phyloP scores from a whole-genome alignment of 2,797 vertebrate species.

The Coluber constrictor region DNA sequence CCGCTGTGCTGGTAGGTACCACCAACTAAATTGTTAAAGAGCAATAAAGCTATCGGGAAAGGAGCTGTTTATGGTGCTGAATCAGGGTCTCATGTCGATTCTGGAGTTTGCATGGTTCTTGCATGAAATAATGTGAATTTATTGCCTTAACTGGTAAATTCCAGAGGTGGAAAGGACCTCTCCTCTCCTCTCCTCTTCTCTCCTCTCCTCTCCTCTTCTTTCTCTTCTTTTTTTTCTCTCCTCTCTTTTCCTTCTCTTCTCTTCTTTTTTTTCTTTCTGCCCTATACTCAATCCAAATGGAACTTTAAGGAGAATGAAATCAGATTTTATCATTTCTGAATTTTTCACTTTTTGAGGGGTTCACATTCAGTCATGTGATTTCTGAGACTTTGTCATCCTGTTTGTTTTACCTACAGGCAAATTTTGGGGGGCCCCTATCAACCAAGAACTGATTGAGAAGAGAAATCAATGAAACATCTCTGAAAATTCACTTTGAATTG shows the following conservation, averaged over 20 bases:
- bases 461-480: not conserved
- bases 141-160: not conserved
- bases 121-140: not conserved
- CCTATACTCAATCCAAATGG: not conserved
- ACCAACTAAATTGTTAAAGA: not conserved
- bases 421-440: not conserved
- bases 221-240: not conserved
- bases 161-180: not conserved
- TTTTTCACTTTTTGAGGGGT: not conserved
- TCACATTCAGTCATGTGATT: too few species aligned
- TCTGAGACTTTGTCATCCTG: not conserved
- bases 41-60: not conserved
- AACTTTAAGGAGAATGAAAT: not conserved
- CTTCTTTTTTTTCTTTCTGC: not conserved
- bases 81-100: not conserved
- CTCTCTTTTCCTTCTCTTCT: too few species aligned
- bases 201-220: too few species aligned
- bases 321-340: not conserved
- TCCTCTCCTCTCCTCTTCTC: too few species aligned
- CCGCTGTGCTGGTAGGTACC: not conserved
- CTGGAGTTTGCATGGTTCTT: not conserved
- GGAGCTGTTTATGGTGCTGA: conserved; percentile 41
- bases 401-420: not conserved
- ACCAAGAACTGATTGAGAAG: too few species aligned
- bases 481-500: not conserved